Base-by-base conservation (phyloP, 1,140 invertebrate genomes). In the Hyles vespertilio region DNA sequence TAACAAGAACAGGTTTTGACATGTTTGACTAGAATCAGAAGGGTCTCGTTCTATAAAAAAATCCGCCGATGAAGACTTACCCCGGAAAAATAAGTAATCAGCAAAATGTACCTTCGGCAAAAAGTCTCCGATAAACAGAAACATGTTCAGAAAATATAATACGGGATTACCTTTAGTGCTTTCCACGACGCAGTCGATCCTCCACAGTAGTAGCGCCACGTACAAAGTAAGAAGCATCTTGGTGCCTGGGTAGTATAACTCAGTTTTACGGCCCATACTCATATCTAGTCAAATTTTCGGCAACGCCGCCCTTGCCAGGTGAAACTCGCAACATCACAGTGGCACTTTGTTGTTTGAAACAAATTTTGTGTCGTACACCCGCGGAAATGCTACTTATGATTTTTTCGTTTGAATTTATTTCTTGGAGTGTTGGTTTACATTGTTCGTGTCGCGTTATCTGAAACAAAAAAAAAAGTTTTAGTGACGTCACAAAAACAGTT, bases 191-290 rank as follows among this genome's bases (percentile, higher is more conserved):
- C 72, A 77, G 69, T 86, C 81, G 52, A 86, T 77, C 65, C 79
- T 79, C 80, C 80, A 84, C 32, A 86, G 77, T 64, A 86, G 73
- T 54, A 87, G 48, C 40, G 74, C 75, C 33, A 70, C 62, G 68
- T 81, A 87, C 32, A 84, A 56, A 46, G 74, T 80, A 36, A 81
- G 72, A 45, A 84, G 69, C 81, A 87, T 87, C 64, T 87, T 87
- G 77, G 69, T 62, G 53, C 66, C 56, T 51, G 56, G 66, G 53
- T 58, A 65, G 52, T 67, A 68, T 61, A 63, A 62, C 55, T 78
- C 66, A 50, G 53, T 63, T 73, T 81, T 79, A 84, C 66, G 81
- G 73, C 65, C 63, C 68, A 63, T 74, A 65, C 59, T 78, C 74
- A 75, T 79, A 62, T 59, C 65, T 72, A 72, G 67, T 34, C 60